Conservation (phyloP, 2,113 vertebrate species). For the Heloderma charlesbogerti region DNA sequence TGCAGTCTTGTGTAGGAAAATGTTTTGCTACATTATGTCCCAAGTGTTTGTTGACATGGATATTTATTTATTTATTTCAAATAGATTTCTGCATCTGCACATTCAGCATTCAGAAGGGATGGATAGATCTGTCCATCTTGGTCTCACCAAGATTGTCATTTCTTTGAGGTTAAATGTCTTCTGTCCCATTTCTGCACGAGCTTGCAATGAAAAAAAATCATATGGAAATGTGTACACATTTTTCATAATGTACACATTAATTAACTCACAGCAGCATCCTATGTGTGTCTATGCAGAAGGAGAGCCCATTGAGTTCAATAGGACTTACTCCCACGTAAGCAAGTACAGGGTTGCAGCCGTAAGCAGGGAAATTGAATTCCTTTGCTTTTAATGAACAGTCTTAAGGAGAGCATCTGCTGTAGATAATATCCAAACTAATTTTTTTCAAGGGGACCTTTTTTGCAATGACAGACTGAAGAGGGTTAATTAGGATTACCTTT, state of each 20-base stretch:
- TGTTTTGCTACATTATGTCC: background rate
- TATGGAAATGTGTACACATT: no score
- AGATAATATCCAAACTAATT: background rate
- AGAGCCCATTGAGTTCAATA: no score
- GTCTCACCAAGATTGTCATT: no score
- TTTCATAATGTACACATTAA: no score
- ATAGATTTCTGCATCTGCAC: background rate
- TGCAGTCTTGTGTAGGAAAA: background rate
- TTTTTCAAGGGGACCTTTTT: slow-evolving; percentile 4
- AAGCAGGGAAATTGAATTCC: slow-evolving; percentile 25
- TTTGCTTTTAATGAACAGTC: background rate
- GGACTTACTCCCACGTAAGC: background rate
- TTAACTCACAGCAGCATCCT: no score
- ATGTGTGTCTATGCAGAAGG: no score
- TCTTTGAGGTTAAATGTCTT: no score
- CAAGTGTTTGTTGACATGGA: background rate
- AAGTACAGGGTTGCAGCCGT: background rate
- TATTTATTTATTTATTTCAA: background rate
- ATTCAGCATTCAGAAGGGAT: background rate
- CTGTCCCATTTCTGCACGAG: no score
- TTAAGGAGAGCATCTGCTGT: background rate
- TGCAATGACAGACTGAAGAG: slow-evolving; percentile 27
- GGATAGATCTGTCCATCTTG: no score
- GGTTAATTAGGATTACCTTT: slow-evolving; percentile 40
- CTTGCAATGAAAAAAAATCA: no score